Percentiles rank a stretch among this genome's conserved stretches.
Conservation (phyloP, 2,888 invertebrate species). For the Anodontia alba region DNA sequence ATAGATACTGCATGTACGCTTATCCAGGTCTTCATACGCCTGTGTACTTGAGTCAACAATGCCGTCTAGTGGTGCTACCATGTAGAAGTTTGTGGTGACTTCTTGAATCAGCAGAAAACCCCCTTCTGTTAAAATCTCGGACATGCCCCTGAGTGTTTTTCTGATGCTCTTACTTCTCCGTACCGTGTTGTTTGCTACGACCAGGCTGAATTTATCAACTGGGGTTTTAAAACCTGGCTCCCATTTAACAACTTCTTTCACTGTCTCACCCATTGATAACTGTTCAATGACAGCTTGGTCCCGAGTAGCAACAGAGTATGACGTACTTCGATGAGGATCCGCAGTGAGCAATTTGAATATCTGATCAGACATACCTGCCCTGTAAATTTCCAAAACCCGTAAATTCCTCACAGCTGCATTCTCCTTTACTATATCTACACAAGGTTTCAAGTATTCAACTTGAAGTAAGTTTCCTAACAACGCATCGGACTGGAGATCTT, state of each 20-base stretch:
- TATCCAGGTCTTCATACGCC: conserved; percentile 41
- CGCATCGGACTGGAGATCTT: conserved; percentile 14
- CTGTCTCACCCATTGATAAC: conserved; percentile 40
- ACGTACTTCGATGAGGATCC: conserved; percentile 89
- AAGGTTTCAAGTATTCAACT: conserved; percentile 77
- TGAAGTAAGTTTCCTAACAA: conserved; percentile 42
- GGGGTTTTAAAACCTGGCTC: conserved; percentile 87
- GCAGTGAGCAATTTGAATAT: conserved; percentile 85
- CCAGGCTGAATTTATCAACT: conserved; percentile 72
- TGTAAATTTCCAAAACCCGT: conserved; percentile 88
- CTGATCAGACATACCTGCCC: conserved; percentile 60
- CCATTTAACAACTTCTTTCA: conserved; percentile 87
- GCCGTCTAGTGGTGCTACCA: conserved; percentile 71
- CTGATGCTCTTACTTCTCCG: conserved; percentile 70
- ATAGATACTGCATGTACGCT: conserved; percentile 58
- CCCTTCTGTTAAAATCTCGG: conserved; percentile 88
- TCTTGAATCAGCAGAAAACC: conserved; percentile 85
- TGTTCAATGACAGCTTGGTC: conserved; percentile 52
- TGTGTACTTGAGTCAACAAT: conserved; percentile 45
- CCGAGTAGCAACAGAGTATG: conserved; percentile 86
- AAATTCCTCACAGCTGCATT: conserved; percentile 50
- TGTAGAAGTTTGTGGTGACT: conserved; percentile 82
- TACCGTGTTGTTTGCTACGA: conserved; percentile 78
- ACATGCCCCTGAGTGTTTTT: conserved; percentile 68
- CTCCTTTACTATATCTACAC: conserved; percentile 87